Evolutionary conservation across 1,140 invertebrate species (phyloP), one percentile per base, ranked within the genome.

Genomic region (Lordiphosa stackelbergi): DNA sequence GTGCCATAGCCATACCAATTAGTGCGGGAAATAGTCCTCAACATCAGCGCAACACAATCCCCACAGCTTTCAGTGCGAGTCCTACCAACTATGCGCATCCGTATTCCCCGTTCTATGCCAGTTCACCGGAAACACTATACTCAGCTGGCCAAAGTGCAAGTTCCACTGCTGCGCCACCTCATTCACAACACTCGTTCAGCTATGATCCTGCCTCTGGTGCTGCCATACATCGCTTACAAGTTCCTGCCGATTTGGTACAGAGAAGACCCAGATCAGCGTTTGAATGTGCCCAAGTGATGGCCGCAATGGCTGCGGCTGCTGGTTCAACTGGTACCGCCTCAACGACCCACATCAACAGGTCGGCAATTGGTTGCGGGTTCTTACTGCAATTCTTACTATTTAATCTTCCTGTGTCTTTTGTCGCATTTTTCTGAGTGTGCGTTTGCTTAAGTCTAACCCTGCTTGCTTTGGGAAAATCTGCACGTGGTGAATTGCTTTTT

Each of bases 11-110:
- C 10, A 86, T 86, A 68, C 85, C 85, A 6, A 53, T 22, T 7
- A 86, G 78, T 61, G 74, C 74, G 5, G 85, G 74, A 0, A 85
- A 72, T 13, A 86, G 85, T 83, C 85, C 84, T 6, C 78, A 77
- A 24, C 84, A 79, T 16, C 73, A 66, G 6, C 28, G 6, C 19
- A 48, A 10, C 61, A 60, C 11, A 13, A 19, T 0, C 37, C 16
- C 0, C 35, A 35, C 43, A 4, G 51, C 81, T 0, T 79, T 73
- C 9, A 87, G 85, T 60, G 85, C 85, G 11, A 84, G 85, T 53
- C 85, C 85, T 5, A 69, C 66, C n/a, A 60, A 62, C 1, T 72
- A 68, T 16, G 62, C 48, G 4, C 65, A 79, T 52, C 61, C 70
- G 6, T 81, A 86, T 38, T 84, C 85, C 7, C 73, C 77, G 0